Evolutionary conservation across 2,113 vertebrate genomes (phyloP).

Genomic region (Dromiciops gliroides): DNA sequence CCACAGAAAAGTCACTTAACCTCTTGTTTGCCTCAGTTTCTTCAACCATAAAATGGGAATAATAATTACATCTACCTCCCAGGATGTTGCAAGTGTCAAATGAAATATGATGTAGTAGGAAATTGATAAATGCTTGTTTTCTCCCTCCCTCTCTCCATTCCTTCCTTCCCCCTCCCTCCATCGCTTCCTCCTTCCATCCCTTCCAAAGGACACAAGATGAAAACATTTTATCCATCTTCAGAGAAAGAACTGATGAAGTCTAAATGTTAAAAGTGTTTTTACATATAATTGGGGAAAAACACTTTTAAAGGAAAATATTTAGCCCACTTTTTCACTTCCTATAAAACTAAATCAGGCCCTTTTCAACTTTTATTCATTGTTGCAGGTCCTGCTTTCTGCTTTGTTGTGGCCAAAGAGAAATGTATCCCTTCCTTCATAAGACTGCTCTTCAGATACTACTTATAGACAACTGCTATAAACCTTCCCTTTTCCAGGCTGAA

Average conservation of each 20-base stretch:
- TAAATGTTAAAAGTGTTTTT: not conserved
- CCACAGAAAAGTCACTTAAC: not conserved
- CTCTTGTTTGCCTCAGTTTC: not conserved
- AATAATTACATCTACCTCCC: not conserved
- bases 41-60: not conserved
- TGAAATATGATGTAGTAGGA: not conserved
- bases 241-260: not conserved
- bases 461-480: not conserved
- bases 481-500: not conserved
- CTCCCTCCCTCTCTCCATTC: not conserved
- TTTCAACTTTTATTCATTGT: not conserved
- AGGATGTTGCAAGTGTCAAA: not conserved
- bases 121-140: not conserved
- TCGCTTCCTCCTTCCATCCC: too few relatives aligned
- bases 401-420: not conserved
- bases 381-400: not conserved
- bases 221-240: not conserved
- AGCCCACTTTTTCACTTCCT: not conserved
- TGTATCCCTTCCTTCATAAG: not conserved
- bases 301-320: not conserved
- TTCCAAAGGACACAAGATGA: not conserved
- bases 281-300: not conserved
- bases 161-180: too few relatives aligned
- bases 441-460: not conserved
- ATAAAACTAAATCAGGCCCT: not conserved